phyloP scores from a whole-genome alignment of 1,140 invertebrate genomes.

The Cheumatopsyche charites region DNA sequence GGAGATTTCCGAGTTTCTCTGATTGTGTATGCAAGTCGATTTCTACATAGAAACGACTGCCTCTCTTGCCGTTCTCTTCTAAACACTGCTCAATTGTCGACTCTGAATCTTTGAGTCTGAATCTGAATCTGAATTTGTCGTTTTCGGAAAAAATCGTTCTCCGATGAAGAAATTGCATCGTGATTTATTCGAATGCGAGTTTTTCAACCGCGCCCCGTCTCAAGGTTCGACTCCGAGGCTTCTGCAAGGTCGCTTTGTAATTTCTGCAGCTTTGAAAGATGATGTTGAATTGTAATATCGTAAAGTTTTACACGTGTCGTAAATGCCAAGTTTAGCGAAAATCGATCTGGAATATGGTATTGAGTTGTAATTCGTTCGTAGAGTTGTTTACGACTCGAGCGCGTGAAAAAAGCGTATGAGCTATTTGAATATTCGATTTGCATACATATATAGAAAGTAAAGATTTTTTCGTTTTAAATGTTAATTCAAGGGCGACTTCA shows the following conservation, averaged over 20 bases:
- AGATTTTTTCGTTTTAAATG: not conserved
- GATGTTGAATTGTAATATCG: not conserved
- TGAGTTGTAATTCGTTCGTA: too few species aligned
- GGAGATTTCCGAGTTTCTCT: slow-evolving; percentile 24
- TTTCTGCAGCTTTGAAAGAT: not conserved
- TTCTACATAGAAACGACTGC: slow-evolving; percentile 20
- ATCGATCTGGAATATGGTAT: too few species aligned
- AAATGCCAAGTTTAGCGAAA: not conserved
- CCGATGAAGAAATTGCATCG: too few species aligned
- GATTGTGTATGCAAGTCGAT: slow-evolving; percentile 20
- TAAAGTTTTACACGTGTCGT: not conserved
- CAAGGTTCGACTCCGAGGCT: slow-evolving; percentile 14
- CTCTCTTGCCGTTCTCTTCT: slow-evolving; percentile 1
- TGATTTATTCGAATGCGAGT: too few species aligned
- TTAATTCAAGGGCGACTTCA: slow-evolving; percentile 18
- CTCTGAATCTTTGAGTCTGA: not conserved
- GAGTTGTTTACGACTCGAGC: too few species aligned
- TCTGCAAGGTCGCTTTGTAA: slow-evolving; percentile 6
- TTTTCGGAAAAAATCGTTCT: too few species aligned
- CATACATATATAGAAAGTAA: slow-evolving; percentile 1
- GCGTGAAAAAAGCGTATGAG: not conserved
- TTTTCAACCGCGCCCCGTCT: slow-evolving; percentile 3
- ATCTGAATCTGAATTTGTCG: not conserved
- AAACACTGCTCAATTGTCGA: not conserved
- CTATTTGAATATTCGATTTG: not conserved